Evolutionary conservation across 2,797 vertebrate species (phyloP).

Genomic region (Centroberyx gerrardi): DNA sequence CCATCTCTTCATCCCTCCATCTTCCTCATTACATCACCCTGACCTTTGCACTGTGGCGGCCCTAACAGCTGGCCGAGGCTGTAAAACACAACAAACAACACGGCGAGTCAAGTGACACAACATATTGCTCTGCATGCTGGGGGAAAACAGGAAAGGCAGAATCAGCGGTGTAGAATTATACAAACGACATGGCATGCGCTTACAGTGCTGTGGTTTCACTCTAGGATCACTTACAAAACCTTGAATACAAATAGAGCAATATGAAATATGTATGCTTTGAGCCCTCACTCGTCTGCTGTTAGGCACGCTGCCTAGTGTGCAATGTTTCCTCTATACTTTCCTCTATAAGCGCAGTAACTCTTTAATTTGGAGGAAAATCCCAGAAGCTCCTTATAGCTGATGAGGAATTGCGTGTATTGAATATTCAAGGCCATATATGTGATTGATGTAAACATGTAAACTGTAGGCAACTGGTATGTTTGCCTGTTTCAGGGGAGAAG

Average conservation of each 20-base stretch:
- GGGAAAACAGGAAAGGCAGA: constrained; percentile 22
- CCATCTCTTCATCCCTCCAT: constrained; percentile 74
- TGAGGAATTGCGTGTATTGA: constrained; percentile 14
- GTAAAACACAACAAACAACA: constrained; percentile 63
- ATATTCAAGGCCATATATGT: constrained; percentile 22
- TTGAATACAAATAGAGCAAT: constrained; percentile 16
- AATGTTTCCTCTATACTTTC: neutral
- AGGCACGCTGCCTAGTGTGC: neutral
- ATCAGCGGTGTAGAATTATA: neutral
- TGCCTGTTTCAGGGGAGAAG: neutral
- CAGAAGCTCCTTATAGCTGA: neutral
- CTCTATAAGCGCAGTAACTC: neutral
- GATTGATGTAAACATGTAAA: constrained; percentile 4
- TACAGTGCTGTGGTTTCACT: constrained; percentile 17
- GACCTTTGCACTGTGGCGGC: constrained; percentile 71
- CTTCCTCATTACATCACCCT: constrained; percentile 78
- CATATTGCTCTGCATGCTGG: constrained; percentile 14
- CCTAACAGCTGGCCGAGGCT: constrained; percentile 74
- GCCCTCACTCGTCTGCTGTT: neutral
- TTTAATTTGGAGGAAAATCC: constrained; percentile 2
- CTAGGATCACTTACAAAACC: constrained; percentile 2
- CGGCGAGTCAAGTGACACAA: constrained; percentile 20
- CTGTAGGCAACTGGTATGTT: neutral
- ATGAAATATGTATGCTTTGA: constrained; percentile 28
- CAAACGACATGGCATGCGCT: neutral